A percentile compares a stretch with the other conserved stretches of the same genome.
Evolutionary conservation across 2,113 vertebrate genomes (phyloP).

Genomic region (Cheilinus undulatus): DNA sequence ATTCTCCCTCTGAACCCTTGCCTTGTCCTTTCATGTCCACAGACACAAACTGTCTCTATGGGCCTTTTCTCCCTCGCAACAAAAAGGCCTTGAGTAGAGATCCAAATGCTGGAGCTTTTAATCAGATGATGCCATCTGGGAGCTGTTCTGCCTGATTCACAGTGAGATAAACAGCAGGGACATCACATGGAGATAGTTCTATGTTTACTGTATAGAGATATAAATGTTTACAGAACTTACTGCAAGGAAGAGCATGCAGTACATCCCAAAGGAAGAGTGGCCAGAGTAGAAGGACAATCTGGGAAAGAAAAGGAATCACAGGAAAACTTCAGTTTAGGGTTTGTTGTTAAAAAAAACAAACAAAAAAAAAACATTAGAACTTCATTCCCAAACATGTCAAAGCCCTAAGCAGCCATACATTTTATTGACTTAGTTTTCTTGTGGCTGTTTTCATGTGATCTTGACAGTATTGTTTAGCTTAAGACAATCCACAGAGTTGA

Average conservation of each 20-base stretch:
- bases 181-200: constrained; percentile 1
- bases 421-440: too few species aligned
- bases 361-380: too few species aligned
- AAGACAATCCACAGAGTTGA: too few species aligned
- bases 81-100: constrained; percentile 19
- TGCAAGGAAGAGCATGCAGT: constrained; percentile 96
- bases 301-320: constrained; percentile 34
- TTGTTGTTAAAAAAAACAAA: too few species aligned
- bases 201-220: constrained; percentile 4
- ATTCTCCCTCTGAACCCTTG: constrained; percentile 47
- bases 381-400: too few species aligned
- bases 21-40: constrained; percentile 51
- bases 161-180: constrained; percentile 14
- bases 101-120: constrained; percentile 11
- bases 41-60: constrained; percentile 12
- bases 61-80: constrained; percentile 24
- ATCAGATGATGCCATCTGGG: constrained; percentile 20
- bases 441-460: too few species aligned
- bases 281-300: constrained; percentile 97
- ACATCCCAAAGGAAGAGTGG: constrained; percentile 98
- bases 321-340: too few species aligned
- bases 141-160: constrained; percentile 6
- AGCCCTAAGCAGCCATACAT: too few species aligned
- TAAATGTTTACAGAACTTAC: constrained; percentile 82
- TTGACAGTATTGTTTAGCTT: too few species aligned